Evolutionary conservation across 2,113 vertebrate genomes (phyloP), one percentile per base, ranked within the genome.

Genomic region (Microcebus jonahi): DNA sequence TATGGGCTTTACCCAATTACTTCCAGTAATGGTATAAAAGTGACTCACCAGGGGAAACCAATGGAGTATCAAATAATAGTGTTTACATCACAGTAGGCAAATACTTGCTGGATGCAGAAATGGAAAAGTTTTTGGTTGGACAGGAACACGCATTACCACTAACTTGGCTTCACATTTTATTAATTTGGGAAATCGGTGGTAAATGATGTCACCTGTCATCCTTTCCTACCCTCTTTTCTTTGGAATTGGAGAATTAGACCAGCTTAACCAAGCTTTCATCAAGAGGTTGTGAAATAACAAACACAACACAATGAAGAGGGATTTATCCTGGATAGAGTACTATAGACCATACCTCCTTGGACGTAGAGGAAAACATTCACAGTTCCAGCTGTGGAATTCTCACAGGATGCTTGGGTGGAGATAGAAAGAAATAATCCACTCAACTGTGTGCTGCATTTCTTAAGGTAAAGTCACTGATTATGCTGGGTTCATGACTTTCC

Each of bases 361-460:
- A 94, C 71, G 92, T 95, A 23, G 13, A 96, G 93, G 96, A 97
- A 97, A 95, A 97, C 6, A 97, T 93, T 98, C 96, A 94, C 95
- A 94, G 95, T 83, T 76, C 96, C 95, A 81, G 23, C 94, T 89
- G 21, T 96, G 96, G 96, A 97, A 96, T 45, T 70, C 57, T 98
- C 68, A 96, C 61, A 89, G 79, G 80, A 75, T 63, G 31, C 29
- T 8, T 42, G 61, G 34, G 31, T 95, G 39, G 34, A 13, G 65
- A 29, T 76, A 34, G 67, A 63, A 97, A 94, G 95, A 77, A 96
- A 96, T 97, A 97, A 76, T 50, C 36, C 57, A 95, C 82, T 61
- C 77, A 95, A 88, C n/a, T 18, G 0, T 34, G 73, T 97, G 84
- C 61, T 97, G 0, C 80, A 55, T 96, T 96, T 97, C 71, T 97